These are phyloP conservation scores for Phylloscopus trochiloides DNA, from an alignment of 2,113 vertebrate genomes.

Conservation along the genomic window DNA sequence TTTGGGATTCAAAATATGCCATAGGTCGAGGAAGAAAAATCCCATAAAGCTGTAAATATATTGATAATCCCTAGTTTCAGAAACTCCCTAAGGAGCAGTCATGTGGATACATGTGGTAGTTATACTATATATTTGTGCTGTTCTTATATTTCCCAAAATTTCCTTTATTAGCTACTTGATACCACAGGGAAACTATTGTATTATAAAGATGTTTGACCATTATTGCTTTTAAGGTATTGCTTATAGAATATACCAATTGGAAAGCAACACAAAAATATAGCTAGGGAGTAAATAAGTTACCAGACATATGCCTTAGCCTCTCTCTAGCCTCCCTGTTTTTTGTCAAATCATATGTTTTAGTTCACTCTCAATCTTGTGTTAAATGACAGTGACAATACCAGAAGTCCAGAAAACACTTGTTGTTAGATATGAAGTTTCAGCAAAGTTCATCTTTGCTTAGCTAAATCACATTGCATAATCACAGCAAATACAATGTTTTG, in stretches of 20 bases:
- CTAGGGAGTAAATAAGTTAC: not conserved
- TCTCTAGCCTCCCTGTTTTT: not conserved
- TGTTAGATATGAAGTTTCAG: not conserved
- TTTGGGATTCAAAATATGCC: not conserved
- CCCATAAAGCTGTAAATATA: not conserved
- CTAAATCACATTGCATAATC: not conserved
- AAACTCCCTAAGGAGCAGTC: not conserved
- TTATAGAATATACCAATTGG: not conserved
- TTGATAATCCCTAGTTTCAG: not conserved
- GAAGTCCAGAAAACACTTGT: not conserved
- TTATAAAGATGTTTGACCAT: not conserved
- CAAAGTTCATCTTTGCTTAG: not conserved
- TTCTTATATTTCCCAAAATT: not conserved
- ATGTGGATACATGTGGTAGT: not conserved
- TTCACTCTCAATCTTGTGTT: not conserved
- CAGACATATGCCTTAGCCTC: not conserved
- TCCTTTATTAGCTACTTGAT: not conserved
- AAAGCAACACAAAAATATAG: not conserved
- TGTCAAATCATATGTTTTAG: not conserved
- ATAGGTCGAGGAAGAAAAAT: not conserved
- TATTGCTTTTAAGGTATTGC: not conserved
- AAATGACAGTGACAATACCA: not conserved
- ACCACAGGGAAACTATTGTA: not conserved
- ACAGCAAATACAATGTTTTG: not conserved
- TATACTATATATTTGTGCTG: not conserved